Evolutionary conservation across 2,888 invertebrate genomes (phyloP), one percentile per base, ranked within the genome.

Genomic region (Molorchus minor): DNA sequence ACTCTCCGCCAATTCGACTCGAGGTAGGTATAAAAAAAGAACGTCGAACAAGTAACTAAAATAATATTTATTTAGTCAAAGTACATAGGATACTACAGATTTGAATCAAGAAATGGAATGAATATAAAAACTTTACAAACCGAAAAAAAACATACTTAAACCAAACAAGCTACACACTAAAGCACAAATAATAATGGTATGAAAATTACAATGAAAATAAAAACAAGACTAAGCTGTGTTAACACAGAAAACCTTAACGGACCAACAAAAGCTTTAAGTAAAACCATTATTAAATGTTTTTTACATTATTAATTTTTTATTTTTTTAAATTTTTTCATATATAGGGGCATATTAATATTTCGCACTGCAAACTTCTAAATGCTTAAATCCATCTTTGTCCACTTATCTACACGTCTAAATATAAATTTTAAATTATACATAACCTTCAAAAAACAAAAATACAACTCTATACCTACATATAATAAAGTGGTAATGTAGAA

Each of bases 261-360:
- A n/a, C n/a, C n/a, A n/a, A n/a, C n/a, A n/a, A n/a, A n/a, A n/a
- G n/a, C n/a, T n/a, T n/a, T n/a, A 33, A 33, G 33, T 33, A 33
- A 33, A 58, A 64, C 64, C 64, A 64, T 64, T 64, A 64, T 64
- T 64, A 45, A 40, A 58, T 61, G 61, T 59, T 64, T 52, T 21
- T 46, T 51, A 33, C 33, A 56, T 59, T 49, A 35, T 16, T 25
- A 36, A 19, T 52, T 57, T 59, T 62, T 59, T 49, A 45, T 29
- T 55, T 60, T 63, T 63, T 63, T 60, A 29, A 60, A 30, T 29
- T 20, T 60, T 58, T 59, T 54, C 20, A 19, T 33, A 30, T 51
- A 46, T 55, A 45, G 51, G 61, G 64, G 58, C 56, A 46, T 57
- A 36, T 33, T 52, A 21, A 56, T 61, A 60, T 62, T 68, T 69